A percentile compares a stretch with the other conserved stretches of the same genome.
These are phyloP conservation scores for Chelon labrosus DNA, from an alignment of 2,797 vertebrate species.

Conservation along the genomic window DNA sequence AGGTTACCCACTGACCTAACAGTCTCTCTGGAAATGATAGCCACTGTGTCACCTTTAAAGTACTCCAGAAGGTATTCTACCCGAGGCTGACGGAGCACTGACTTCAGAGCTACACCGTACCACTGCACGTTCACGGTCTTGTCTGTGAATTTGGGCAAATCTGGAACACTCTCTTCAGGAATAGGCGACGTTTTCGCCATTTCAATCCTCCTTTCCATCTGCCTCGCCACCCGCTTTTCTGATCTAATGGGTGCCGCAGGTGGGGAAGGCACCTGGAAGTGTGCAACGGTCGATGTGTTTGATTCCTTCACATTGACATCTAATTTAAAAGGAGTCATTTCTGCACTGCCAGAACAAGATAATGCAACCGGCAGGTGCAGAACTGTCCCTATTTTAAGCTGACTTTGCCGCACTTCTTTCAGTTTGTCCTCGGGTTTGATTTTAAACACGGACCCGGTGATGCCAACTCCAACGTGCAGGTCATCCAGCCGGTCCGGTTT, in stretches of 20 bases:
- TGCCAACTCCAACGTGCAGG: slow-evolving; percentile 83
- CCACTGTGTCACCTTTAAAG: slow-evolving; percentile 96
- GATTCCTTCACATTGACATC: slow-evolving; percentile 83
- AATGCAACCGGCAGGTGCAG: slow-evolving; percentile 89
- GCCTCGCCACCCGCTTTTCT: slow-evolving; percentile 73
- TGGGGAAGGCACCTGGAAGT: slow-evolving; percentile 90
- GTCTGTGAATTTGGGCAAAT: slow-evolving; percentile 88
- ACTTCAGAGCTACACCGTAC: slow-evolving; percentile 93
- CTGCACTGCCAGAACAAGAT: slow-evolving; percentile 79
- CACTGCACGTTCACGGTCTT: slow-evolving; percentile 84
- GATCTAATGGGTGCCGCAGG: slow-evolving; percentile 85
- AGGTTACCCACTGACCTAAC: slow-evolving; percentile 92
- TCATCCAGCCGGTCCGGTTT: slow-evolving; percentile 86
- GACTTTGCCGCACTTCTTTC: slow-evolving; percentile 88
- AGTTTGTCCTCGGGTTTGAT: slow-evolving; percentile 84
- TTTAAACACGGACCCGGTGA: slow-evolving; percentile 87
- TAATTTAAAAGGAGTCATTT: slow-evolving; percentile 89
- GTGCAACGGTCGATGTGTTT: slow-evolving; percentile 70
- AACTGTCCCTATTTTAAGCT: slow-evolving; percentile 87
- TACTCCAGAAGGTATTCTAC: slow-evolving; percentile 96
- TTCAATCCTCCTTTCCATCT: slow-evolving; percentile 79
- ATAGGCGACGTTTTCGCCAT: slow-evolving; percentile 76
- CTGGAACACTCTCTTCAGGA: slow-evolving; percentile 79
- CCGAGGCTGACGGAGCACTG: slow-evolving; percentile 92
- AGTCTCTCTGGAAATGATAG: slow-evolving; percentile 90